Conservation (phyloP, 2,113 vertebrate genomes). For the Ammospiza caudacuta region DNA sequence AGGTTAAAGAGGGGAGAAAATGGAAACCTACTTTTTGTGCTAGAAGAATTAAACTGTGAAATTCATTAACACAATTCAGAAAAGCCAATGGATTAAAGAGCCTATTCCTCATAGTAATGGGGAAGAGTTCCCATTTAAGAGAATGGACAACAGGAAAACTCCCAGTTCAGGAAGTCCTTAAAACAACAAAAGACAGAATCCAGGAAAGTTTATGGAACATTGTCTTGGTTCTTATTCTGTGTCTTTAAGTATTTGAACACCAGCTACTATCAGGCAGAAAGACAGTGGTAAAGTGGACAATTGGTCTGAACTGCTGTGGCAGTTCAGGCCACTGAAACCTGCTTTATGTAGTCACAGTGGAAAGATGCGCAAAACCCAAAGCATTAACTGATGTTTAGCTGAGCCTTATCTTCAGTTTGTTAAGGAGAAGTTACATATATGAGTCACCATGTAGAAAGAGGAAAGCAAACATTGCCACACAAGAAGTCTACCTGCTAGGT, state of each 20-base stretch:
- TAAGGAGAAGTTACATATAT: not conserved
- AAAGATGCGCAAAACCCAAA: not conserved
- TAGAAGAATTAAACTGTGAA: not conserved
- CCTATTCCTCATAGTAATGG: not conserved
- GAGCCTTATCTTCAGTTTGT: not conserved
- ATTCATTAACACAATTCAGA: not conserved
- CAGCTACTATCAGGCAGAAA: not conserved
- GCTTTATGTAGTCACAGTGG: not conserved
- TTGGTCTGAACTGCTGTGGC: not conserved
- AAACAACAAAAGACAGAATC: not conserved
- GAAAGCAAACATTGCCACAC: not conserved
- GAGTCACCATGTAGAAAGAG: not conserved
- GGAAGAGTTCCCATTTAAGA: not conserved
- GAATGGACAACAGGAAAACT: not conserved
- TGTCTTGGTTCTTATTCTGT: not conserved
- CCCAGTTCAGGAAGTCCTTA: not conserved
- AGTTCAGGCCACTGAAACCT: not conserved
- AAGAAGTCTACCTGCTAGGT: not conserved
- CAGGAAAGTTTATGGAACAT: not conserved
- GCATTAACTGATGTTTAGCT: not conserved
- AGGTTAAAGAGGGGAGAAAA: not conserved
- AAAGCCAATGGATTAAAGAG: not conserved
- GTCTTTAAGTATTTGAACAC: not conserved
- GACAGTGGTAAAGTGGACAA: no score
- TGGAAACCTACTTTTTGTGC: not conserved